Percentiles rank a stretch among this genome's conserved stretches.
Conservation (phyloP, 2,113 vertebrate species). For the Podilymbus podiceps region DNA sequence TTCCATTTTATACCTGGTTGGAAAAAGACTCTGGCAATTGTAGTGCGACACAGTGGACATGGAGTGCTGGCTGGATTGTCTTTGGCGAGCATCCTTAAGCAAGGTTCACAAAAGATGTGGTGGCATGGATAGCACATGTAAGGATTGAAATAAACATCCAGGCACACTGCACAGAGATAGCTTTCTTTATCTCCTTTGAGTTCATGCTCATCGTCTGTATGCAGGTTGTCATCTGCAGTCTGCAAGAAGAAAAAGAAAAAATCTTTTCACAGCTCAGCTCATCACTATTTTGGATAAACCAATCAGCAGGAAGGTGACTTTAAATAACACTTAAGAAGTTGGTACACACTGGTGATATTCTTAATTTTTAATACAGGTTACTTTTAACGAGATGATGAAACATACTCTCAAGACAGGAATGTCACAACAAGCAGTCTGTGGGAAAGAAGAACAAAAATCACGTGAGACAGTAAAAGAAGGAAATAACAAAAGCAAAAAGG, state of each 20-base stretch:
- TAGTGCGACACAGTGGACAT: constrained; percentile 88
- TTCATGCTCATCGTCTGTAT: constrained; percentile 70
- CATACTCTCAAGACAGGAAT: background rate
- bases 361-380: constrained; percentile 1
- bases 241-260: constrained; percentile 63
- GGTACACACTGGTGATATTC: background rate
- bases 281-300: background rate
- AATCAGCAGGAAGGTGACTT: background rate
- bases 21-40: constrained; percentile 85
- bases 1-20: constrained; percentile 83
- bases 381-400: background rate
- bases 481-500: background rate
- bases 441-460: background rate
- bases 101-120: constrained; percentile 94
- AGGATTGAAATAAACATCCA: constrained; percentile 92
- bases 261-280: background rate
- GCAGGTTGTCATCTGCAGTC: constrained; percentile 69
- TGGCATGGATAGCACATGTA: constrained; percentile 90
- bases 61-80: constrained; percentile 83
- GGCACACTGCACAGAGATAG: constrained; percentile 89
- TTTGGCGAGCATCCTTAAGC: constrained; percentile 87
- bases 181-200: constrained; percentile 81
- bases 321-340: background rate
- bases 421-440: background rate
- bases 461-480: background rate